Conservation (phyloP, 2,797 vertebrate species). For the Chromis chromis region DNA sequence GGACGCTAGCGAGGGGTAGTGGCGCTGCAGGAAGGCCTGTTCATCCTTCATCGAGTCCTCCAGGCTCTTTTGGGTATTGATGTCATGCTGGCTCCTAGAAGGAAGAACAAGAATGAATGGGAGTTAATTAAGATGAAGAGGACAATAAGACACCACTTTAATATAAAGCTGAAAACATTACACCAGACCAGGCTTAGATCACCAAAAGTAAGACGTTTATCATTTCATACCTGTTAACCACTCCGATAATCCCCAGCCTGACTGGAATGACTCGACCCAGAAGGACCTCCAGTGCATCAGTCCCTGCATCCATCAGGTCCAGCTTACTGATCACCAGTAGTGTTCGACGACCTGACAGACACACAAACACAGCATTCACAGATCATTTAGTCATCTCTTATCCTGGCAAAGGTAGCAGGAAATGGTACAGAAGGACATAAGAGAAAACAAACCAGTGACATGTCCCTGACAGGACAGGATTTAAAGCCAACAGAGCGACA, state of each 20-base stretch:
- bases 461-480: not conserved
- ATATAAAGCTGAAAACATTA: not conserved
- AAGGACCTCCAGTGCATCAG: slow-evolving; percentile 88
- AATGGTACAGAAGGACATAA: not conserved
- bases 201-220: not conserved
- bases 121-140: not conserved
- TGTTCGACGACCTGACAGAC: slow-evolving; percentile 83
- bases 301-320: slow-evolving; percentile 90
- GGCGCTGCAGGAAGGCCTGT: slow-evolving; percentile 86
- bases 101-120: slow-evolving; percentile 6
- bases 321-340: slow-evolving; percentile 88
- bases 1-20: slow-evolving; percentile 86
- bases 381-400: not conserved
- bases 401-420: not conserved
- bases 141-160: not conserved
- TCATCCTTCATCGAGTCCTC: slow-evolving; percentile 82
- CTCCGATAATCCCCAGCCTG: slow-evolving; percentile 88
- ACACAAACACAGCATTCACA: slow-evolving; percentile 25
- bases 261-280: slow-evolving; percentile 88
- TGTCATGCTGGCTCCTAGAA: slow-evolving; percentile 87
- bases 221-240: slow-evolving; percentile 86
- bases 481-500: slow-evolving; percentile 10
- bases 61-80: slow-evolving; percentile 86
- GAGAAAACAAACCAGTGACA: not conserved
- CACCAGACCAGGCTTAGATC: not conserved